Evolutionary conservation across 1,140 invertebrate genomes (phyloP), one percentile per base, ranked within the genome.

Genomic region (Hyles vespertilio): DNA sequence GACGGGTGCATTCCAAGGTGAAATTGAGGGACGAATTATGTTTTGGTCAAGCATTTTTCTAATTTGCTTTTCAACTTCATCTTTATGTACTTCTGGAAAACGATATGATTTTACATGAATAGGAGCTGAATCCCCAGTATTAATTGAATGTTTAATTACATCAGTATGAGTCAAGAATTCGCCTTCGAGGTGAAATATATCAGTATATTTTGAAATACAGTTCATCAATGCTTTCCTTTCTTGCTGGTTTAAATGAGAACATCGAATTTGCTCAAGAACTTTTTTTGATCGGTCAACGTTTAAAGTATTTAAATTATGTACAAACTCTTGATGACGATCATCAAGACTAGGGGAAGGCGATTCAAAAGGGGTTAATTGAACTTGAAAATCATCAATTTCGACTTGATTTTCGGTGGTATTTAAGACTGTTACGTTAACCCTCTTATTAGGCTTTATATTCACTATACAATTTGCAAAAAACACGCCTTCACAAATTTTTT

Each of bases 1-100:
- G 11, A 60, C 46, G 32, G 58, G 58, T 5, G 51, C 46, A 22
- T 34, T 60, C 50, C 51, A 59, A 22, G 58, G 58, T 9, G 58
- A 59, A 47, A 12, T 59, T 34, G 50, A 53, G 12, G 58, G 58
- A 33, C 43, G 43, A 10, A 59, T 59, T 3, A 59, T 53, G 3
- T 53, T 53, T 48, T 70, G 51, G 3, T 67, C 48, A n/a, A 72
- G 51, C 61, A 72, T 65, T 48, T 64, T 66, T 10, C 59, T 45
- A 32, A 74, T 67, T 69, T 71, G 71, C 1, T 10, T 54, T 33
- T 63, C 55, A 1, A 68, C 65, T 65, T 74, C 71, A 11, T 63
- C 44, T 34, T 68, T 68, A 22, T 69, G 67, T 7, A 52, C 56
- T n/a, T 69, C 61, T 9, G 67, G 63, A n/a, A 66, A 72, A 8